Evolutionary conservation across 2,797 vertebrate genomes (phyloP).

Genomic region (Mormyrops boulengeri): DNA sequence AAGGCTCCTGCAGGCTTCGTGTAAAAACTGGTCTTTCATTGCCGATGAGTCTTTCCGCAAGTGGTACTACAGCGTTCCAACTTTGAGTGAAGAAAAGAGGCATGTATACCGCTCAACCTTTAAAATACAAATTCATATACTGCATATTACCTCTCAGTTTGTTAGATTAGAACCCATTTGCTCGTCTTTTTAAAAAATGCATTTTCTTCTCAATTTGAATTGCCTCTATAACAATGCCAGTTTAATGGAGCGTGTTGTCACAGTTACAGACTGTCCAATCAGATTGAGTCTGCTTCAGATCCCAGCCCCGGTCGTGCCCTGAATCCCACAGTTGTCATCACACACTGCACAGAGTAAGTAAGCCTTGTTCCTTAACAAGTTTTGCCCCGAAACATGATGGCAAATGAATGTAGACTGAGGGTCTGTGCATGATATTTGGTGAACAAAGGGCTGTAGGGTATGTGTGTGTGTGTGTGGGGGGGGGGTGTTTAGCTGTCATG

Average conservation of each 20-base stretch:
- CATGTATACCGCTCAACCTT: conserved; percentile 32
- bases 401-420: not conserved
- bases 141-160: not conserved
- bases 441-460: not conserved
- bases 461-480: not conserved
- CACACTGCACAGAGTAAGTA: conserved; percentile 78
- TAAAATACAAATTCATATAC: not conserved
- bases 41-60: conserved; percentile 59
- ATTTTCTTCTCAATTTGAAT: not conserved
- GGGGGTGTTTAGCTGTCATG: not conserved
- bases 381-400: not conserved
- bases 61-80: conserved; percentile 74
- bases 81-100: conserved; percentile 74
- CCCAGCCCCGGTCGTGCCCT: conserved; percentile 50
- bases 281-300: conserved; percentile 70
- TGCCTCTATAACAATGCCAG: not conserved
- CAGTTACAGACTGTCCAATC: conserved; percentile 79
- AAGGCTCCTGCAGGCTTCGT: conserved; percentile 76
- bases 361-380: not conserved
- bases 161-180: not conserved
- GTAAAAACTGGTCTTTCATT: conserved; percentile 70
- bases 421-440: not conserved
- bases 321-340: conserved; percentile 75
- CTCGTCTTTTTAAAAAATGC: not conserved
- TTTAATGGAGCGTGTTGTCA: conserved; percentile 16